Base-by-base conservation (phyloP, 2,797 vertebrate genomes). In the Pseudochaenichthys georgianus region DNA sequence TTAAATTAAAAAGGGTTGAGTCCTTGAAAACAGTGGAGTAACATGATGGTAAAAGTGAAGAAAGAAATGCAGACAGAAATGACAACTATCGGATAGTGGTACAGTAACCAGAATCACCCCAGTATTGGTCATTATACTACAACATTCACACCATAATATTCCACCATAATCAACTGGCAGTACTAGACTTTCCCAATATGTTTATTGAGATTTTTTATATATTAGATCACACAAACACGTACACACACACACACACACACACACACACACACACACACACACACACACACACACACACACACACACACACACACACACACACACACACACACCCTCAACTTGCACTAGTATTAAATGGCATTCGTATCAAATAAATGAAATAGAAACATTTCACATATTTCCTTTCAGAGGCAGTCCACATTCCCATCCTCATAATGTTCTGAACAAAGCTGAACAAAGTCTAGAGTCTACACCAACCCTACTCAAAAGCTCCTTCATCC, bases 301-400 rank as follows among this genome's bases (percentile, higher is more conserved):
- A 81, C 65, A 73, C 77, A 69, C 83, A 80, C 83, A 89, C 88
- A 82, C 6, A 7, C 34, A 34, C 23, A 3, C 23, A 23, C 23
- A 23, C 23, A 23, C 23, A 71, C 83, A 80, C 83, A 90, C 88
- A 82, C 34, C n/a, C n/a, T n/a, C n/a, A n/a, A n/a, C n/a, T n/a
- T n/a, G n/a, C n/a, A n/a, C n/a, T n/a, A n/a, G n/a, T n/a, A n/a
- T n/a, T n/a, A n/a, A n/a, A n/a, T n/a, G n/a, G n/a, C n/a, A n/a
- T n/a, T n/a, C n/a, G n/a, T n/a, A n/a, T n/a, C n/a, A n/a, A n/a
- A n/a, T n/a, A n/a, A n/a, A n/a, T n/a, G n/a, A n/a, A n/a, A n/a
- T n/a, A n/a, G n/a, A n/a, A n/a, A n/a, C n/a, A n/a, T n/a, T n/a
- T n/a, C n/a, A n/a, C n/a, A n/a, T n/a, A n/a, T n/a, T n/a, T n/a